phyloP scores from a whole-genome alignment of 2,113 vertebrate species.

The Pyxicephalus adspersus region DNA sequence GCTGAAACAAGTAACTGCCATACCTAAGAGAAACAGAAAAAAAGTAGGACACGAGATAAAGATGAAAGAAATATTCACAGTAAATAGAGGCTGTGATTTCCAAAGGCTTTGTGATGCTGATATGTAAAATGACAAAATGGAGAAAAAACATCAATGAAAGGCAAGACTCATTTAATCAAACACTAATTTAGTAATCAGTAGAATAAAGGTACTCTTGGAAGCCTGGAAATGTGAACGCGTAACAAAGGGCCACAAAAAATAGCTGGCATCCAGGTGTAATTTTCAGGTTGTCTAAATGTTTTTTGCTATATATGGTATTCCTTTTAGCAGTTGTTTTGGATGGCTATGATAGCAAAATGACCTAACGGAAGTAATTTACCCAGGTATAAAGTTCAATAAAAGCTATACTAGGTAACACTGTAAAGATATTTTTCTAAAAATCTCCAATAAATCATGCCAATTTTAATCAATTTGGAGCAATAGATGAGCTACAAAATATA shows the following conservation, averaged over 20 bases:
- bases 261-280: slow-evolving; percentile 68
- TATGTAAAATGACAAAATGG: slow-evolving; percentile 71
- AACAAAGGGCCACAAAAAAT: slow-evolving; percentile 72
- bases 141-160: slow-evolving; percentile 84
- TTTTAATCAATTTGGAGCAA: slow-evolving; percentile 16
- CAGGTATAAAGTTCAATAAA: background rate
- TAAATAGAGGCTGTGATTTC: slow-evolving; percentile 82
- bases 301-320: slow-evolving; percentile 53
- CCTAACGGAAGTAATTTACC: slow-evolving; percentile 52
- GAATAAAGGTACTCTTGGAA: slow-evolving; percentile 73
- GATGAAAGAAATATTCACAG: slow-evolving; percentile 78
- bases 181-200: slow-evolving; percentile 91
- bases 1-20: too few species aligned
- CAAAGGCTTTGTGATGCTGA: slow-evolving; percentile 78
- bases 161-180: slow-evolving; percentile 83
- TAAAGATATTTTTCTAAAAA: background rate
- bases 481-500: slow-evolving; percentile 22
- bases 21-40: too few species aligned
- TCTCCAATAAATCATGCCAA: background rate
- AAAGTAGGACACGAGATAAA: slow-evolving; percentile 63
- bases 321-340: slow-evolving; percentile 50
- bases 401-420: background rate
- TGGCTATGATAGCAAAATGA: slow-evolving; percentile 59
- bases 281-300: slow-evolving; percentile 66
- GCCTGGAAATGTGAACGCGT: slow-evolving; percentile 71